Base-by-base conservation (phyloP, 92 coral and sea anemone genomes). In the Palythoa heliodiscus region DNA sequence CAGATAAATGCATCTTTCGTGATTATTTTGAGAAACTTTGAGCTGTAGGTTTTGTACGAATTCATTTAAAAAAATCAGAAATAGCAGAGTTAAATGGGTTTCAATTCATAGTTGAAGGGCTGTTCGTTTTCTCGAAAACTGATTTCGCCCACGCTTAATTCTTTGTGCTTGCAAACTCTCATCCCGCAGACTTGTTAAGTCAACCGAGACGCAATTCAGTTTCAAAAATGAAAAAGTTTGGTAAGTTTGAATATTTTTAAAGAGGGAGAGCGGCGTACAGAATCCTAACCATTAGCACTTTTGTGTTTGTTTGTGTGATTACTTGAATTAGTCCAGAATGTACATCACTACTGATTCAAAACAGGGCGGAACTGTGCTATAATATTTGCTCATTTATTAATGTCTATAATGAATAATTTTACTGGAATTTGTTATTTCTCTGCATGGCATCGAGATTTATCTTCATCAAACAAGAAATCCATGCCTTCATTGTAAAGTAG, bases 61-160 rank as follows among this genome's bases (percentile, higher is more conserved):
- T 29, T 37, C 29, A 37, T 4, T 69, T 9, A 3, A 25, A 69
- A 37, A 25, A 3, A 11, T 69, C 9, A 43, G 47, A 24, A 12
- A 69, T 25, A 12, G 43, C 0, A 69, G 19, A 22, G 3, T 37
- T 3, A 22, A 3, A 11, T 4, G 23, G 19, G 17, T 58, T 25
- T 15, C 11, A 69, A 25, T 11, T 20, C 11, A 1, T 24, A 0
- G 48, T 69, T 29, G 5, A 5, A 25, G 29, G 58, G 8, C 37
- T 20, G 40, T 75, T 11, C 79, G n/a, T 14, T 47, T 80, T 80
- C 84, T 80, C 60, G 84, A 64, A 80, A n/a, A n/a, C n/a, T n/a
- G n/a, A 16, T 80, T 66, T 80, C 84, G 75, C 60, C 73, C 82
- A 70, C 76, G 55, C 76, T 37, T 43, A 75, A 53, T 50, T 53